These are phyloP conservation scores for Clamator glandarius DNA, from an alignment of 2,797 vertebrate species.

Conservation along the genomic window DNA sequence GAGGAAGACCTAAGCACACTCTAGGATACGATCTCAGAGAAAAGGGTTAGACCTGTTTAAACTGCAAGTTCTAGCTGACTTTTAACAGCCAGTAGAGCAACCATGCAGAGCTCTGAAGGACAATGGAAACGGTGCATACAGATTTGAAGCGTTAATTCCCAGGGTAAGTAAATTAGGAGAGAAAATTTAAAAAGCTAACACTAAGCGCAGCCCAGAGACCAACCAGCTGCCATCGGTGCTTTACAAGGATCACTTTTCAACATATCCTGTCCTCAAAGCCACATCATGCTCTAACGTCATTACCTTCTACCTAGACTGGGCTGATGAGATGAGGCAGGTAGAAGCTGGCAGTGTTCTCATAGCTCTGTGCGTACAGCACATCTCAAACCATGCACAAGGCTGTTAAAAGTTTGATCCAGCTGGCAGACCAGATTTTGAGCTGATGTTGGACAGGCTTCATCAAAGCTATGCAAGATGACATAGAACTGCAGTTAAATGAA, in stretches of 20 bases:
- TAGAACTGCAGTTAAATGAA: neutral
- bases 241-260: neutral
- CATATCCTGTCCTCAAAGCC: neutral
- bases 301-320: neutral
- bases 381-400: neutral
- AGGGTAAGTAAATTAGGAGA: neutral
- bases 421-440: neutral
- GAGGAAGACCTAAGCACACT: neutral
- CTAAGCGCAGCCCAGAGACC: neutral
- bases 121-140: neutral
- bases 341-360: too few species aligned
- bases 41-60: neutral
- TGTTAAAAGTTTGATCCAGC: neutral
- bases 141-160: neutral
- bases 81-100: neutral
- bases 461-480: neutral
- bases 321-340: neutral
- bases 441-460: neutral
- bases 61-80: neutral
- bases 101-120: neutral
- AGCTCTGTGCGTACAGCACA: too few species aligned
- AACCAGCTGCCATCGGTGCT: neutral
- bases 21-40: neutral
- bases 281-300: neutral
- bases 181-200: neutral